A percentile compares a stretch with the other conserved stretches of the same genome.
These are phyloP conservation scores for Malacoctenus gilli DNA, from an alignment of 2,797 vertebrate genomes.

Conservation along the genomic window DNA sequence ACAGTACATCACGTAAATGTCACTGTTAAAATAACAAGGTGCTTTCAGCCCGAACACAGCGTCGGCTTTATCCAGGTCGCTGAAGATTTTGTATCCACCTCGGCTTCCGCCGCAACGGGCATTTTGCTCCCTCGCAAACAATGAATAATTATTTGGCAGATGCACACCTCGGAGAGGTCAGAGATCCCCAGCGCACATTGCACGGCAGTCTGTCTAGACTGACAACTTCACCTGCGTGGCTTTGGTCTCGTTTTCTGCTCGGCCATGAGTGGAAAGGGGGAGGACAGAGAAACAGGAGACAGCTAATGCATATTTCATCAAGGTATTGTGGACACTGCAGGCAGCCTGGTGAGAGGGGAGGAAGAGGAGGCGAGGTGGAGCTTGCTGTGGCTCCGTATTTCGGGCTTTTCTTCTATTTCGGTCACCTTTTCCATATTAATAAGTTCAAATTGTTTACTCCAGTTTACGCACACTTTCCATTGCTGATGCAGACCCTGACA, in stretches of 20 bases:
- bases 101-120: slow-evolving; percentile 20
- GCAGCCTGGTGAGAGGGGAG: slow-evolving; percentile 26
- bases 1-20: not conserved
- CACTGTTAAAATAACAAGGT: slow-evolving; percentile 1
- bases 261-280: slow-evolving; percentile 50
- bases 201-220: slow-evolving; percentile 33
- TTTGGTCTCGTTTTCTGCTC: slow-evolving; percentile 64
- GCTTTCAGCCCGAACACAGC: slow-evolving; percentile 1
- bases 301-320: slow-evolving; percentile 71
- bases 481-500: not conserved
- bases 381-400: slow-evolving; percentile 2
- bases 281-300: slow-evolving; percentile 49
- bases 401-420: not conserved
- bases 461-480: slow-evolving; percentile 9
- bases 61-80: slow-evolving; percentile 17
- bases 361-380: slow-evolving; percentile 8
- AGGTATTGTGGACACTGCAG: slow-evolving; percentile 45
- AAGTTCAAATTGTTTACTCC: not conserved
- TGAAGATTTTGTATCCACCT: slow-evolving; percentile 11
- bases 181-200: slow-evolving; percentile 22
- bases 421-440: not conserved
- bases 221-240: slow-evolving; percentile 52
- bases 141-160: slow-evolving; percentile 40
- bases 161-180: slow-evolving; percentile 25
- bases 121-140: slow-evolving; percentile 23